Base-by-base conservation (phyloP, 2,113 vertebrate species). In the Oncorhynchus mykiss region DNA sequence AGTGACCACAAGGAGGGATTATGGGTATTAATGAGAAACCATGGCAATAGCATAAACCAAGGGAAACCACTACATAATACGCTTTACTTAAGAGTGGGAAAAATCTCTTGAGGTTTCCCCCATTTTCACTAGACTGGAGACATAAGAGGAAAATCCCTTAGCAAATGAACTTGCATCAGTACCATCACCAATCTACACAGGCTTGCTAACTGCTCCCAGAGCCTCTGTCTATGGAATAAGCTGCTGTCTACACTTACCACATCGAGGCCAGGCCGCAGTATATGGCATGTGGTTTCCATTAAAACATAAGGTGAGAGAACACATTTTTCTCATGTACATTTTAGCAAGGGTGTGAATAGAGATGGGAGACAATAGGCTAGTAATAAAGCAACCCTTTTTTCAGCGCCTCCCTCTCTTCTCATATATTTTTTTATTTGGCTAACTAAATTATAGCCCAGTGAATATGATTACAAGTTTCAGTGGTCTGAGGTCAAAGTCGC, bases 371-470 rank as follows among this genome's bases (percentile, higher is more conserved):
- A 31, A 25, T 31, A 22, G 51, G 11, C 39, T 70, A n/a, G 18
- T 57, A 45, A 51, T 24, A 69, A 60, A 39, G 67, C 31, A 73
- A 2, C 25, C 5, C 45, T 27, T 24, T 31, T 65, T 45, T 29
- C 62, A 65, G 59, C 34, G 16, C 16, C 54, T 60, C 48, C 31
- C 20, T 39, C 57, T 71, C 39, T 20, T 27, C 29, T 65, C 29
- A 77, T 72, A 62, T 68, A 70, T 13, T 70, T 67, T 76, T 76
- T 71, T 64, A 78, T 82, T 83, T 27, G 79, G 70, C 51, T 73
- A 31, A 57, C 66, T 76, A 81, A 88, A 89, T 84, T 82, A 84
- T 73, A 88, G 84, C 39, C 72, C 59, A 51, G 29, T 48, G 72
- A 71, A 71, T 57, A 78, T 80, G 80, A 80, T 84, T 78, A 76